Conservation (phyloP, 2,797 vertebrate genomes). For the Pachyuromys duprasi region DNA sequence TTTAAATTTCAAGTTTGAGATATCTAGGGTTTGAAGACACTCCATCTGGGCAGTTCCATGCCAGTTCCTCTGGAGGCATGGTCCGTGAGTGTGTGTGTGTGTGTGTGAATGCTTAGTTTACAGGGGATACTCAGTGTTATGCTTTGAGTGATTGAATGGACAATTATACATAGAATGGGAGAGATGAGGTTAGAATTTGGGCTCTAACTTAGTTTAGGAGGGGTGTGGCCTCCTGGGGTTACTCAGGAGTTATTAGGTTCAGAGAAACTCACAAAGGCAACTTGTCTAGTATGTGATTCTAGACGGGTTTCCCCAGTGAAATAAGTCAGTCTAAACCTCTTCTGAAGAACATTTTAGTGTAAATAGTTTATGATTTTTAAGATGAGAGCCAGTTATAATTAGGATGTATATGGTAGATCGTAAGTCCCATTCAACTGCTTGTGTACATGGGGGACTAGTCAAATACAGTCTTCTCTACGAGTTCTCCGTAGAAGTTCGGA, state of each 20-base stretch:
- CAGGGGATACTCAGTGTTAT: not conserved
- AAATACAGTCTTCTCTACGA: not conserved
- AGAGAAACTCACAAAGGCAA: not conserved
- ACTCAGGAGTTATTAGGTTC: not conserved
- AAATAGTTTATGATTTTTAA: not conserved
- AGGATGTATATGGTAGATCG: not conserved
- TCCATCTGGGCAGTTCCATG: no score
- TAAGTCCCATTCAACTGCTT: not conserved
- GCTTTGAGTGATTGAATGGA: conserved; percentile 1
- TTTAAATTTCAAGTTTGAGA: no score
- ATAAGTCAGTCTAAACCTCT: not conserved
- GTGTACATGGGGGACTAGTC: not conserved
- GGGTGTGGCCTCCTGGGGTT: not conserved
- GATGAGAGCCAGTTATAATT: not conserved
- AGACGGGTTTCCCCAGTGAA: not conserved
- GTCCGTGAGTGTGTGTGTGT: not conserved
- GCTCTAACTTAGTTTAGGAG: not conserved
- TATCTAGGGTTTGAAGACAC: no score
- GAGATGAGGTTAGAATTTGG: not conserved
- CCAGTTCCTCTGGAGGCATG: no score
- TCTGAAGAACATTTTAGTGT: not conserved
- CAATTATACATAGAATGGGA: not conserved
- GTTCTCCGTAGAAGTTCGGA: not conserved
- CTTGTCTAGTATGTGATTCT: not conserved
- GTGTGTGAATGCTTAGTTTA: not conserved